Evolutionary conservation across 2,888 invertebrate genomes (phyloP), one percentile per base, ranked within the genome.

Genomic region (Nasonovia ribisnigri): DNA sequence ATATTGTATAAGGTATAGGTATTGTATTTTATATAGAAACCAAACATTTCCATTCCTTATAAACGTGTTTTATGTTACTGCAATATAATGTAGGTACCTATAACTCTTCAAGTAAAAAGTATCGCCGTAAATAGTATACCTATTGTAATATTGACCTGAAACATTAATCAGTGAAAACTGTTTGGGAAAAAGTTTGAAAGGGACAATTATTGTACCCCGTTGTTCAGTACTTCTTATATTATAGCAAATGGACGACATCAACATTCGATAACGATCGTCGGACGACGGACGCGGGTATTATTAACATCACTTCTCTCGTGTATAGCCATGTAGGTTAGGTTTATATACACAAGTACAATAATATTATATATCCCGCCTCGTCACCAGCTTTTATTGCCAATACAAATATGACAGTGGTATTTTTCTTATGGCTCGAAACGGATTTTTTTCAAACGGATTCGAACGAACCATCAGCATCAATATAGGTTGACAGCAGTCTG

Each of bases 311-410:
- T 36, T 67, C 36, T 67, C 67, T 67, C 16, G 13, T 54, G 24
- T 46, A n/a, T n/a, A 46, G 46, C 46, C 46, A 46, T 11, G 11
- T 46, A 46, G 46, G 11, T 46, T 51, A 51, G 51, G 51, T 51
- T 13, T 51, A 16, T 51, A 67, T 67, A 57, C n/a, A 26, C n/a
- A 43, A 24, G 48, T 88, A 11, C 20, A 57, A 6, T n/a, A 48
- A 24, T n/a, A 48, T 16, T 42, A n/a, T 88, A 57, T 16, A 43
- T 60, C 5, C 46, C 43, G 42, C 5, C 46, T 60, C 43, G 89
- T 88, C n/a, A 60, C 43, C 43, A n/a, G 3, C n/a, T 36, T 84
- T 20, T 84, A 42, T 91, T 54, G 84, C 91, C 54, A 91, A 91
- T 91, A 57, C n/a, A 84, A 84, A 91, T 91, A 84, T 24, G 84